These are phyloP conservation scores for Caretta caretta DNA, from an alignment of 2,113 vertebrate genomes.

Conservation along the genomic window DNA sequence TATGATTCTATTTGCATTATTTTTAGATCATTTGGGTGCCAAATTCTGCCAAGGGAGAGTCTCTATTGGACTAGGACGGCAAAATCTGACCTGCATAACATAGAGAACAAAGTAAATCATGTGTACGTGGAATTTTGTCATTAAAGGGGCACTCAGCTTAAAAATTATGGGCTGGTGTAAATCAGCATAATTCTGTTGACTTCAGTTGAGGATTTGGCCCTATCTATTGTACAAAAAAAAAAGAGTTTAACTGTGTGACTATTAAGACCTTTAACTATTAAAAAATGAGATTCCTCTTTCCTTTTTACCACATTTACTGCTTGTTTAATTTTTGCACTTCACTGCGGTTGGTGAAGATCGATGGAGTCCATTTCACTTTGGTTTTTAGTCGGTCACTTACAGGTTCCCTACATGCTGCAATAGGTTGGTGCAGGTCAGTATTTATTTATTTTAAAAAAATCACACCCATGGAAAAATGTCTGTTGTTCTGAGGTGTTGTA, in stretches of 20 bases:
- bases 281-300: neutral
- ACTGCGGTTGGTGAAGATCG: neutral
- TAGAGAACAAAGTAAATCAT: neutral
- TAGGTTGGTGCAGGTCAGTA: neutral
- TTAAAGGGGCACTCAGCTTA: neutral
- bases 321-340: neutral
- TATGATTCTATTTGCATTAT: neutral
- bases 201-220: neutral
- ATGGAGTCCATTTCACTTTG: neutral
- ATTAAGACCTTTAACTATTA: neutral
- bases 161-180: neutral
- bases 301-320: neutral
- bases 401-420: neutral
- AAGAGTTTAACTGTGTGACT: neutral
- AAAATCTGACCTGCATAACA: neutral
- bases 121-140: neutral
- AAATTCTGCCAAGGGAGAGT: neutral
- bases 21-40: neutral
- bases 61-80: neutral
- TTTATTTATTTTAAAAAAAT: neutral
- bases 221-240: neutral
- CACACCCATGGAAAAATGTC: neutral
- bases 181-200: neutral
- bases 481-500: rapidly evolving
- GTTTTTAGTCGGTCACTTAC: neutral